Conservation (phyloP, 2,888 invertebrate species). For the Dorcus parallelipipedus region DNA sequence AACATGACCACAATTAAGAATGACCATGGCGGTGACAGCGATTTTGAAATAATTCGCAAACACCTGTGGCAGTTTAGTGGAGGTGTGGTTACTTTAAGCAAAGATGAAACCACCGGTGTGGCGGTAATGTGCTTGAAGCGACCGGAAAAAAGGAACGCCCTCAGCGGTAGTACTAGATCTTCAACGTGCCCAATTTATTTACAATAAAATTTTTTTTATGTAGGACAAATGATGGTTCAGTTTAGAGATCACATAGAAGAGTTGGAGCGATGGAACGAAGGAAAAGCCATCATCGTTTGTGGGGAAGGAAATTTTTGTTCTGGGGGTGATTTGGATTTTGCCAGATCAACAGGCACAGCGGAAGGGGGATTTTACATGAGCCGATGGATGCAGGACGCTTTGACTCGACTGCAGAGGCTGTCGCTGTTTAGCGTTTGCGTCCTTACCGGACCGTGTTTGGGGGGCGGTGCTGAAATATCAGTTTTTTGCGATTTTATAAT, state of each 20-base stretch:
- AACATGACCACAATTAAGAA: too few relatives aligned
- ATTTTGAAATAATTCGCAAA: conserved; percentile 25
- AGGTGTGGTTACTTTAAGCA: conserved; percentile 32
- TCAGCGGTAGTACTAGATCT: conserved; percentile 35
- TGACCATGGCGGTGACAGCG: too few relatives aligned
- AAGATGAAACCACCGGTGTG: conserved; percentile 34
- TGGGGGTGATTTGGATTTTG: conserved; percentile 41
- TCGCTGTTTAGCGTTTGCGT: conserved; percentile 35
- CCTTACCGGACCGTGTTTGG: conserved; percentile 37
- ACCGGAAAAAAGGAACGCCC: conserved; percentile 38
- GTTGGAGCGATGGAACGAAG: conserved; percentile 38
- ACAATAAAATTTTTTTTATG: conserved; percentile 6
- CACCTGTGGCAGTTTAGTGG: conserved; percentile 29
- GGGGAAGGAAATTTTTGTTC: conserved; percentile 41
- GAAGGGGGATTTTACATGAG: conserved; percentile 36
- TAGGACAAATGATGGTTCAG: conserved; percentile 42
- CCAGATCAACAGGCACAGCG: conserved; percentile 27
- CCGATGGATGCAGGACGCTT: conserved; percentile 35
- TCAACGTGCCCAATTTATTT: neutral
- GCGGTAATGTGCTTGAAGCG: conserved; percentile 36
- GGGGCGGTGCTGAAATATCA: conserved; percentile 40
- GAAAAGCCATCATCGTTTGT: conserved; percentile 38
- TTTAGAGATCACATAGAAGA: conserved; percentile 32
- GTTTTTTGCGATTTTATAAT: conserved; percentile 38
- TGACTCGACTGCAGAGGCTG: conserved; percentile 32